Evolutionary conservation across 2,888 invertebrate species (phyloP), one percentile per base, ranked within the genome.

Genomic region (Meganola albula): DNA sequence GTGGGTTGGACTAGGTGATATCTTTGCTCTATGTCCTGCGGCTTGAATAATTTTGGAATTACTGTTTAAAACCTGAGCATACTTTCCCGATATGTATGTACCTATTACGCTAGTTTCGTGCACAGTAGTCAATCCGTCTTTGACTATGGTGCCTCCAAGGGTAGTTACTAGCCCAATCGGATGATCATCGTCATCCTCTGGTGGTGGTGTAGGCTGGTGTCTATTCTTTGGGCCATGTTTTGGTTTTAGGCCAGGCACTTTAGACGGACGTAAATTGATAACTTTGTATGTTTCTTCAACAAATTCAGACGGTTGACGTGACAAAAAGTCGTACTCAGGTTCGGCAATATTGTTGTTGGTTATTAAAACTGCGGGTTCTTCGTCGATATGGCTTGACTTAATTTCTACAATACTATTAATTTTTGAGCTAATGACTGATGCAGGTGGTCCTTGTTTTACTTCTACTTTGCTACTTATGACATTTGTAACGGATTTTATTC

Each of bases 101-200:
- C 96, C 93, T 54, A 95, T 92, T n/a, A 96, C 94, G 65, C 93
- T 93, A 1, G 95, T 95, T 76, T 95, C 95, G 63, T 94, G 93
- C 4, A 95, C 90, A 0, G 95, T 95, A 3, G 95, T 95, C 2
- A 91, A 77, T 1, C 95, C 95, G 58, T 94, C 93, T 63, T 92
- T 92, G 3, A 95, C 91, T 34, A 93, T 90, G 3, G 93, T 95
- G 11, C 95, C 96, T 24, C 94, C 94, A 30, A 95, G 87, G 57
- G 92, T 94, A 4, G 95, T 94, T 0, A 96, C 93, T 33, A 95
- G 79, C 3, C 95, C 95, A 1, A 93, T 88, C 0, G 94, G 93
- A 67, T 92, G 92, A 39, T 90, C 88, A 13, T 90, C 88, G 35
- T 91, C 89, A 12, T 88, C 87, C 24, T 88, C 87, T 24, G 79